Conservation (phyloP, 1,140 invertebrate species). For the Cyclina sinensis region DNA sequence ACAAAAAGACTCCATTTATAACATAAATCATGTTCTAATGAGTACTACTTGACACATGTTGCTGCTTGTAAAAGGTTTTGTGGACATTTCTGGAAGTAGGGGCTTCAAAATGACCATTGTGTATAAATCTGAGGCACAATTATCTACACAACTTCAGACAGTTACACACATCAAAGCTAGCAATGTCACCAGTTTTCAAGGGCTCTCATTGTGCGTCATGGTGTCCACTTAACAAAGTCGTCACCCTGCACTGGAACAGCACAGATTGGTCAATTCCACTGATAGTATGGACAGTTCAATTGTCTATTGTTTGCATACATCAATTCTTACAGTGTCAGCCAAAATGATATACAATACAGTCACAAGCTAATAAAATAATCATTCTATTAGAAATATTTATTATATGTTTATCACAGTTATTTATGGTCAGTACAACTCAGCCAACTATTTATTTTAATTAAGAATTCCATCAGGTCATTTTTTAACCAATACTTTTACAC, state of each 20-base stretch:
- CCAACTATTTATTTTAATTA: no score
- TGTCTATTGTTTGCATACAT: conserved; percentile 16
- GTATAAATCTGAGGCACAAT: background rate
- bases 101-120: background rate
- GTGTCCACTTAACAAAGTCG: conserved; percentile 24
- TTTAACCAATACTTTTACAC: no score
- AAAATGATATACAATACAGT: background rate
- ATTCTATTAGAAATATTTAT: background rate
- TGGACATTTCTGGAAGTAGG: background rate
- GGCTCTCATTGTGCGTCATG: conserved; percentile 4
- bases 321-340: background rate
- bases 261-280: conserved; percentile 45
- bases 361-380: conserved; percentile 4
- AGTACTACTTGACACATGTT: no score
- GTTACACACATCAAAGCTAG: background rate
- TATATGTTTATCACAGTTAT: no score
- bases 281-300: background rate
- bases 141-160: background rate
- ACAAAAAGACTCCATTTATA: no score
- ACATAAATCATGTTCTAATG: no score
- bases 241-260: background rate
- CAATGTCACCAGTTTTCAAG: conserved; percentile 24
- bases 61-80: no score
- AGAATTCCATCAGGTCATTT: no score
- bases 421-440: no score